Base-by-base conservation (phyloP, 2,888 invertebrate species). In the Eilema griseolum region DNA sequence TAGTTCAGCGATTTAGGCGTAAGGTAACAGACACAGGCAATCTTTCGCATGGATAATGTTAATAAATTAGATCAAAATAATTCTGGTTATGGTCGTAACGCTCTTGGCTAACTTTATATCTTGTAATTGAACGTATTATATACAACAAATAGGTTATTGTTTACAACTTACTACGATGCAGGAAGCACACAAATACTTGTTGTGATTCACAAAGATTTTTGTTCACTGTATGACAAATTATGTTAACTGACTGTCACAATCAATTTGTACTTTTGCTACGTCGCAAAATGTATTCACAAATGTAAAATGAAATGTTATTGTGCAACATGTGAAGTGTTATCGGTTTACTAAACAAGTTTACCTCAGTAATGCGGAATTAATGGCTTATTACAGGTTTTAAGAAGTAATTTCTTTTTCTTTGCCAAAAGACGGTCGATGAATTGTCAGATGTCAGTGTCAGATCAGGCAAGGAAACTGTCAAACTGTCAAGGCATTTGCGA, bases 291-390 rank as follows among this genome's bases (percentile, higher is more conserved):
- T 46, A 64, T 73, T 67, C 66, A 74, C 71, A 70, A 65, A 70
- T 64, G 57, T 71, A 66, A 70, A 67, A 70, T 67, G 24, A 68
- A 64, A 65, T 28, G 37, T 3, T 66, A 67, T 86, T 85, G 78
- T 69, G 73, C 72, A 82, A 85, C 46, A n/a, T 20, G 11, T 60
- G 24, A n/a, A 61, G n/a, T 57, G 37, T 68, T 87, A 88, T 88
- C 83, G 80, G 87, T 86, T 85, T 77, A 67, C 52, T 77, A 77
- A 83, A 79, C 84, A 83, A 75, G 61, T 78, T 82, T 86, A 89
- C 86, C 85, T 87, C 84, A 75, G 16, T 81, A 80, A 83, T 82
- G 82, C 82, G 76, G 80, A 81, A 78, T 77, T 77, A 56, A 71
- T 75, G 78, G 80, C 70, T 80, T 75, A 76, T 64, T 80, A 77